A percentile compares a stretch with the other conserved stretches of the same genome.
Conservation (phyloP, 35 echinoderm and acorn worm genomes). For the Acanthaster planci region DNA sequence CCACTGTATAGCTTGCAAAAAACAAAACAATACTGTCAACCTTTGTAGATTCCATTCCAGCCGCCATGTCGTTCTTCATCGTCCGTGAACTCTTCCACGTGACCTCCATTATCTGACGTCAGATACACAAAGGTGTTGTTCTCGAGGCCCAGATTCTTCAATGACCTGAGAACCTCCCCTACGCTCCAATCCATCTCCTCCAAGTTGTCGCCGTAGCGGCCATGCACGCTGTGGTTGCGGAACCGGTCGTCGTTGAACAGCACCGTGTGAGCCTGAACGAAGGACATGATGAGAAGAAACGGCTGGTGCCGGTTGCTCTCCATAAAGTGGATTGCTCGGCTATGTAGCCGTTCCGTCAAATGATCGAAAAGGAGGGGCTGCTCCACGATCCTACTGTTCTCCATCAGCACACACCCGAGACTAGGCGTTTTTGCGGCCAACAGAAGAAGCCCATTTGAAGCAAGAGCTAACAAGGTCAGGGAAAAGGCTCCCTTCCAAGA, state of each 20-base stretch:
- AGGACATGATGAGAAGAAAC: conserved; percentile 72
- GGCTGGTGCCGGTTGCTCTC: conserved; percentile 66
- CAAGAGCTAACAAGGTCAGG: neutral
- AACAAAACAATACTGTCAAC: conserved; percentile 33
- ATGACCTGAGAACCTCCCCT: conserved; percentile 57
- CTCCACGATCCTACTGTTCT: conserved; percentile 86
- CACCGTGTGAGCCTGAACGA: conserved; percentile 68
- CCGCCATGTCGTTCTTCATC: conserved; percentile 78
- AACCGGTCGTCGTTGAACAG: conserved; percentile 65
- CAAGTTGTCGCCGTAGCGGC: conserved; percentile 70
- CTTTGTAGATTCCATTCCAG: conserved; percentile 95
- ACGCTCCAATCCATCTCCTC: conserved; percentile 96
- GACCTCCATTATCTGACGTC: conserved; percentile 95
- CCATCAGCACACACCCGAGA: conserved; percentile 89
- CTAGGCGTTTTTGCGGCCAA: neutral
- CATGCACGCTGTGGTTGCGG: conserved; percentile 59
- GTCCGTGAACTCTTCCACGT: conserved; percentile 81
- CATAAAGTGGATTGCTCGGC: conserved; percentile 69
- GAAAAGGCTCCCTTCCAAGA: neutral
- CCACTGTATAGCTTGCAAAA: neutral
- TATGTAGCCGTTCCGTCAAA: conserved; percentile 70
- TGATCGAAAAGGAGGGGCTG: conserved; percentile 79
- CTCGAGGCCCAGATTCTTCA: conserved; percentile 69
- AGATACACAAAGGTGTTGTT: conserved; percentile 87
- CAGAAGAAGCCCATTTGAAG: neutral